Evolutionary conservation across 2,797 vertebrate genomes (phyloP).

Genomic region (Mus caroli): DNA sequence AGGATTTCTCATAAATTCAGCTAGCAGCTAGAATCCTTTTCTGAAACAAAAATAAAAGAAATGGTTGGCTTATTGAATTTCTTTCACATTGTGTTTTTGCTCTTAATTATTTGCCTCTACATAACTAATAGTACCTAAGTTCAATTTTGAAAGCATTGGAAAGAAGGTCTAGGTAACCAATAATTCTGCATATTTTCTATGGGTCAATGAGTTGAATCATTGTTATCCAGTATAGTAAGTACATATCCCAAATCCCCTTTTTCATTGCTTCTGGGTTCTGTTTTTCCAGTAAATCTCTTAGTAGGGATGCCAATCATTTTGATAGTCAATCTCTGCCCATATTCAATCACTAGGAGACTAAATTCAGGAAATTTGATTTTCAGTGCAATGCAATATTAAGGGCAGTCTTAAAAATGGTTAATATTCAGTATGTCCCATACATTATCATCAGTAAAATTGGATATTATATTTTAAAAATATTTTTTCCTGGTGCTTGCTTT

Average conservation of each 20-base stretch:
- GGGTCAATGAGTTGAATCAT: neutral
- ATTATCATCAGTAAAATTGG: neutral
- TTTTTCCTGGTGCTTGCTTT: neutral
- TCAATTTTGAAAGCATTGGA: neutral
- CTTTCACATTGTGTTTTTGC: neutral
- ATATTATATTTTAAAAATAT: neutral
- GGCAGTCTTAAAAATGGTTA: neutral
- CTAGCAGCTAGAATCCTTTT: neutral
- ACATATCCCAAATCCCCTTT: neutral
- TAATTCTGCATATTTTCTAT: neutral
- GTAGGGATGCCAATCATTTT: neutral
- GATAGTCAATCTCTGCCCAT: neutral
- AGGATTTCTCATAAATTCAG: conserved; percentile 10
- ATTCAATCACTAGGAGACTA: neutral
- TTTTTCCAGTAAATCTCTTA: neutral
- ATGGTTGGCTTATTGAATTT: neutral
- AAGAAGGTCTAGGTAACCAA: neutral
- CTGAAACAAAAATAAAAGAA: neutral
- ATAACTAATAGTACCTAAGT: neutral
- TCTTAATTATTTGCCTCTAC: neutral
- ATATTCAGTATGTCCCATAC: neutral
- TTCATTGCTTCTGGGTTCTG: neutral
- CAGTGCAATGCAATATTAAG: neutral
- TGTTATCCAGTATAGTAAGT: neutral
- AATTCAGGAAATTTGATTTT: conserved; percentile 4